Evolutionary conservation across 1,140 invertebrate species (phyloP).

Genomic region (Conus ventricosus): DNA sequence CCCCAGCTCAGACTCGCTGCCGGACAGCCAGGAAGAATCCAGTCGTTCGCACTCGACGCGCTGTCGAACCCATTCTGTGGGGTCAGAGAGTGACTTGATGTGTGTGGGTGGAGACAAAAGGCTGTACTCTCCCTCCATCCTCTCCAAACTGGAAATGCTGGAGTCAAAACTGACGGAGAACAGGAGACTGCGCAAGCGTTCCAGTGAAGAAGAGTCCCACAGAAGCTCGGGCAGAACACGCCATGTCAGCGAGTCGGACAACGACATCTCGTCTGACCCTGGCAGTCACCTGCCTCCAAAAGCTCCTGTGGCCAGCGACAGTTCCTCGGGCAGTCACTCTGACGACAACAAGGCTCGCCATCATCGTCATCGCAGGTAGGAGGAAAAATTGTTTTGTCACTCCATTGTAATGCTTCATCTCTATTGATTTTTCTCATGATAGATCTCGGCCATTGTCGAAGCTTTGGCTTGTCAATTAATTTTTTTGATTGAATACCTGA

Average conservation of each 20-base stretch:
- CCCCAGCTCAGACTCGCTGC: slow-evolving; percentile 37
- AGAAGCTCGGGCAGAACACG: slow-evolving; percentile 36
- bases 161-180: slow-evolving; percentile 44
- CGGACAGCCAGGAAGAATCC: slow-evolving; percentile 47
- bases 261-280: slow-evolving; percentile 43
- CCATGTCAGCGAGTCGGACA: slow-evolving; percentile 55
- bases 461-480: no score
- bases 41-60: slow-evolving; percentile 26
- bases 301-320: slow-evolving; percentile 49
- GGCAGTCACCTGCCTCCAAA: slow-evolving; percentile 40
- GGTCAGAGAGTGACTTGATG: slow-evolving; percentile 49
- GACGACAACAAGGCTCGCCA: slow-evolving; percentile 51
- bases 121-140: slow-evolving; percentile 41
- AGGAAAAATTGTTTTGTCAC: not conserved
- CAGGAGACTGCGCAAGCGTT: slow-evolving; percentile 12
- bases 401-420: not conserved
- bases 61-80: slow-evolving; percentile 44
- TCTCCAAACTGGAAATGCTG: slow-evolving; percentile 51
- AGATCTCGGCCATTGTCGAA: not conserved
- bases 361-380: slow-evolving; percentile 55
- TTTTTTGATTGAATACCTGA: no score
- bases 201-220: slow-evolving; percentile 29
- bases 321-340: slow-evolving; percentile 57
- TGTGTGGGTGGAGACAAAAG: slow-evolving; percentile 10
- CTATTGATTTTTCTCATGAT: not conserved